phyloP scores from a whole-genome alignment of 2,797 vertebrate species.

The Trichosurus vulpecula region DNA sequence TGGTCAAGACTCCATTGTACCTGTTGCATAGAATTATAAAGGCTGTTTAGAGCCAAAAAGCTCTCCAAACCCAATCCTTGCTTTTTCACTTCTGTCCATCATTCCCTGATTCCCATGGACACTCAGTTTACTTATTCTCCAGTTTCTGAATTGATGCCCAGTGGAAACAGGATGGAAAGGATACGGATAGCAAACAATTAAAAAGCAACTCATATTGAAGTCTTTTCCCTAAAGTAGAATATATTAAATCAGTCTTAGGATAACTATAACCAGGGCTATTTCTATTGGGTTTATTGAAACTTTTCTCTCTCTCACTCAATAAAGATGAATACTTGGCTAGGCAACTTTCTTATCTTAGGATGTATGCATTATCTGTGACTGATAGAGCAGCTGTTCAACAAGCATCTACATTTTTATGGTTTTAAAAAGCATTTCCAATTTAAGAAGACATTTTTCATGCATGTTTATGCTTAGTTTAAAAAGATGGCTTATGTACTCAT shows the following conservation, averaged over 20 bases:
- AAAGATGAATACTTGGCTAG: constrained; percentile 61
- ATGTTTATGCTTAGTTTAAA: constrained; percentile 35
- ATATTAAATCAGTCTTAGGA: constrained; percentile 42
- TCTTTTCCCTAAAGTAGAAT: constrained; percentile 32
- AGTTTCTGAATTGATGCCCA: background rate
- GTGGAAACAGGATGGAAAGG: background rate
- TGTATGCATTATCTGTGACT: constrained; percentile 53
- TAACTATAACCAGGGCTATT: constrained; percentile 33
- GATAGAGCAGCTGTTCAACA: constrained; percentile 58
- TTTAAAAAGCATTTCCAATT: constrained; percentile 50
- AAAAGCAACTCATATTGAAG: constrained; percentile 42
- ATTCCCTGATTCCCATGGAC: background rate
- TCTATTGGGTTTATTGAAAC: constrained; percentile 60
- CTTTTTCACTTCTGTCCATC: background rate
- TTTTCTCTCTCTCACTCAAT: constrained; percentile 63
- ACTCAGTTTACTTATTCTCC: background rate
- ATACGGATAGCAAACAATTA: background rate
- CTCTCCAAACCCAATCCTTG: background rate
- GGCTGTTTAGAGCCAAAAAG: background rate
- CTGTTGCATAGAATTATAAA: background rate
- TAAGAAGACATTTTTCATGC: constrained; percentile 31
- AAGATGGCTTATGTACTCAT: constrained; percentile 21
- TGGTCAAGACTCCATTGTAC: background rate
- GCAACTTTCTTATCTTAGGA: constrained; percentile 63
- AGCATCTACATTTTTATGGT: constrained; percentile 59